phyloP scores from a whole-genome alignment of 2,113 vertebrate species.

The Phylloscopus trochiloides region DNA sequence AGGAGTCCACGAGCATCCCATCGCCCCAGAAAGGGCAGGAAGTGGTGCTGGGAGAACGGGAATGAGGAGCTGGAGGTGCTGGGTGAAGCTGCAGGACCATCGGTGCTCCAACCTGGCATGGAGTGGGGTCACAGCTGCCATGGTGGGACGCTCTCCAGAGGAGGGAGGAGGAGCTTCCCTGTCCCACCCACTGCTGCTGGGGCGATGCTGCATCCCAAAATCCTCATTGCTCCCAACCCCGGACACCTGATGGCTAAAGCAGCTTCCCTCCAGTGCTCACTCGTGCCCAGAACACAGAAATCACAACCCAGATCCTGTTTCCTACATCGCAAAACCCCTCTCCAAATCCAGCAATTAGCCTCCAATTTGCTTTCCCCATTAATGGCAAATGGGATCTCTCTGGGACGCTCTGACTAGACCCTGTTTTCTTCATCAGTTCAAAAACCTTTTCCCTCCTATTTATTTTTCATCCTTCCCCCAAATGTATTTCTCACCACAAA shows the following conservation, averaged over 20 bases:
- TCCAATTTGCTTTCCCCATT: slow-evolving; percentile 56
- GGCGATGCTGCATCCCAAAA: rapidly evolving
- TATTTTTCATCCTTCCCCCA: neutral
- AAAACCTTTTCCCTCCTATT: neutral
- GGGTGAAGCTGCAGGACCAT: neutral
- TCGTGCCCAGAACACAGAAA: neutral
- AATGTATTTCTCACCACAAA: neutral
- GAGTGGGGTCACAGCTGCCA: neutral
- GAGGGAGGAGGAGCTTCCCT: neutral
- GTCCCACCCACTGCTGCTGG: rapidly evolving
- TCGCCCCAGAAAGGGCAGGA: rapidly evolving
- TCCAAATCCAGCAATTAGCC: slow-evolving; percentile 59
- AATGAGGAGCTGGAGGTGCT: neutral
- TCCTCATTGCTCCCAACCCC: rapidly evolving
- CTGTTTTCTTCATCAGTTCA: slow-evolving; percentile 51
- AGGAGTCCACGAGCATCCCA: rapidly evolving
- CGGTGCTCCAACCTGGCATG: rapidly evolving
- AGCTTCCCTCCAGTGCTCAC: neutral
- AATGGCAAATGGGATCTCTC: slow-evolving; percentile 5
- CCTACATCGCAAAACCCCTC: neutral
- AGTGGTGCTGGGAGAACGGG: rapidly evolving
- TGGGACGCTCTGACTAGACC: neutral
- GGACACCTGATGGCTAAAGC: neutral
- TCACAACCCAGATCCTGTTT: slow-evolving; percentile 30
- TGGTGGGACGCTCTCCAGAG: rapidly evolving